A percentile compares a stretch with the other conserved stretches of the same genome.
phyloP scores from a whole-genome alignment of 2,888 invertebrate genomes.

The Philereme transversata region DNA sequence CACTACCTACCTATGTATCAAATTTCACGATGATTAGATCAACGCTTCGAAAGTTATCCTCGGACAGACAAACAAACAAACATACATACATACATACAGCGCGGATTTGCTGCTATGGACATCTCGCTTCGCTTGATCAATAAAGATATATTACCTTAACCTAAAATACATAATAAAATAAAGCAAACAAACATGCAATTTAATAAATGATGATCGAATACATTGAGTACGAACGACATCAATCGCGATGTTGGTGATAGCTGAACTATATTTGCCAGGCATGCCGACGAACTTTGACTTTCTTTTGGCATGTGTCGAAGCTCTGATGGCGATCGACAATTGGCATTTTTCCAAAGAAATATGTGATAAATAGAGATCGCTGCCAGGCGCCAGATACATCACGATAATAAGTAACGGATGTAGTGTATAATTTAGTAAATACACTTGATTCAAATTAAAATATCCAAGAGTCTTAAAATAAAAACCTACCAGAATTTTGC shows the following conservation, averaged over 20 bases:
- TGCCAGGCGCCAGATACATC: slow-evolving; percentile 70
- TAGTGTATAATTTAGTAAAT: slow-evolving; percentile 49
- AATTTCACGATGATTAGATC: too few species aligned
- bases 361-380: slow-evolving; percentile 72
- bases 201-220: not conserved
- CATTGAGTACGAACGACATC: not conserved
- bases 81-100: too few species aligned
- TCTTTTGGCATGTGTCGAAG: slow-evolving; percentile 70
- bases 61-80: too few species aligned
- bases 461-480: slow-evolving; percentile 15
- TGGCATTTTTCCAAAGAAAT: slow-evolving; percentile 71
- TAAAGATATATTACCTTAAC: too few species aligned
- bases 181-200: not conserved
- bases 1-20: too few species aligned
- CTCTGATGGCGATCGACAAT: slow-evolving; percentile 58
- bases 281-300: slow-evolving; percentile 79
- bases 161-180: too few species aligned
- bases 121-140: too few species aligned
- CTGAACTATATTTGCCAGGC: slow-evolving; percentile 34
- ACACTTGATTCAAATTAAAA: slow-evolving; percentile 19
- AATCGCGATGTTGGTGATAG: slow-evolving; percentile 21
- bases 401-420: slow-evolving; percentile 63
- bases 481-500: slow-evolving; percentile 6
- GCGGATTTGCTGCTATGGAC: too few species aligned
- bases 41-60: too few species aligned